phyloP scores from a whole-genome alignment of 2,797 vertebrate species.

The Pangasius mekongensis region DNA sequence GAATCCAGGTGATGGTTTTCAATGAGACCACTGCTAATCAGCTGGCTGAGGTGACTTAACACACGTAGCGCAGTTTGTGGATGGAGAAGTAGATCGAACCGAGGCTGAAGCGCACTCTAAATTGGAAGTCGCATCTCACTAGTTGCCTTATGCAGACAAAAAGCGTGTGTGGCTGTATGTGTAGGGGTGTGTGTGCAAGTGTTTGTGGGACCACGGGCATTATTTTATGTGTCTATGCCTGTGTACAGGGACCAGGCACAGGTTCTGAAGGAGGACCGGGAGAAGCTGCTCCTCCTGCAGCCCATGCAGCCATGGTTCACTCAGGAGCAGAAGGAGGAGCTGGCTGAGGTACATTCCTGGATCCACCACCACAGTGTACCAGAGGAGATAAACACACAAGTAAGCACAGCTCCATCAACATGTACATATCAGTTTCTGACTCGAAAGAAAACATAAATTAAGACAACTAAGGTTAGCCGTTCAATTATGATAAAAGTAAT shows the following conservation, averaged over 20 bases:
- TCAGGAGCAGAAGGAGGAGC: conserved; percentile 81
- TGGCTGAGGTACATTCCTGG: conserved; percentile 83
- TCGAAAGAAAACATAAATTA: too few relatives aligned
- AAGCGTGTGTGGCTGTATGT: neutral
- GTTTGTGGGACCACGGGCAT: conserved; percentile 11
- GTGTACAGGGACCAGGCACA: conserved; percentile 76
- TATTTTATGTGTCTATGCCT: conserved; percentile 33
- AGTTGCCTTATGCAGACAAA: neutral
- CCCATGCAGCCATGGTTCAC: conserved; percentile 85
- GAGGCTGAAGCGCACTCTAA: neutral
- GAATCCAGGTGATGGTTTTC: conserved; percentile 46
- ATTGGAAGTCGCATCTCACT: neutral
- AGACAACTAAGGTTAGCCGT: neutral
- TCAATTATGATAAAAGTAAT: neutral
- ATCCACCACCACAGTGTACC: conserved; percentile 77
- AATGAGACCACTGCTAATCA: conserved; percentile 36
- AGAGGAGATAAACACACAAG: conserved; percentile 76
- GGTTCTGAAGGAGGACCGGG: conserved; percentile 83
- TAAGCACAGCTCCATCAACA: conserved; percentile 50
- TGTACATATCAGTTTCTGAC: neutral
- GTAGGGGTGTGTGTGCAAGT: neutral
- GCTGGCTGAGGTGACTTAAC: conserved; percentile 23
- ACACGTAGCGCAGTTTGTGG: conserved; percentile 13
- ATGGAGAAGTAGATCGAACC: conserved; percentile 18
- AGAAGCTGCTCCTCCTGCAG: conserved; percentile 78